Evolutionary conservation across 2,113 vertebrate genomes (phyloP).

Genomic region (Cebus imitator): DNA sequence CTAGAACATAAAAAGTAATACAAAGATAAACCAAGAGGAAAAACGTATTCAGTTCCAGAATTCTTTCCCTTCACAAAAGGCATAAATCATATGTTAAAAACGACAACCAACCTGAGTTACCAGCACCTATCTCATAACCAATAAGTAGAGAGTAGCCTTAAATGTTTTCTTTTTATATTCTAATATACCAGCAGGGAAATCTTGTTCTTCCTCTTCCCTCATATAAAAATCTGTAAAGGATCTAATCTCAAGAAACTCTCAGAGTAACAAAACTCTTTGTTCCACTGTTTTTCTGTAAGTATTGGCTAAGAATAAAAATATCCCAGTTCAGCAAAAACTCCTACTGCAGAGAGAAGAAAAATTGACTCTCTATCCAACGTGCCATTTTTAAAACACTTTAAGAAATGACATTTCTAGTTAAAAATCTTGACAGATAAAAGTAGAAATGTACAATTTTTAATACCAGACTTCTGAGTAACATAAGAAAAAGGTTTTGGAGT

Average conservation of each 20-base stretch:
- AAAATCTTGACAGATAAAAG: background rate
- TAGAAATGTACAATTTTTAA: background rate
- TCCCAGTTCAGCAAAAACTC: background rate
- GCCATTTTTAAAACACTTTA: conserved; percentile 1
- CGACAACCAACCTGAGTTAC: background rate
- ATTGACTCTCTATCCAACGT: background rate
- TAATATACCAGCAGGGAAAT: background rate
- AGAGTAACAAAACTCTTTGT: background rate
- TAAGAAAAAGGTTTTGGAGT: background rate
- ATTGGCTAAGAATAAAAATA: background rate
- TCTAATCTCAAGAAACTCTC: background rate
- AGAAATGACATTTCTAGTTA: background rate
- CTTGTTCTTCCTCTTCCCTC: background rate
- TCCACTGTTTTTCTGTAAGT: background rate
- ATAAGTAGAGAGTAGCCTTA: background rate
- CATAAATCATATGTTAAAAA: background rate
- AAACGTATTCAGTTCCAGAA: background rate
- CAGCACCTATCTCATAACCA: background rate
- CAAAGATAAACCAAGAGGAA: background rate
- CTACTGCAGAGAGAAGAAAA: background rate
- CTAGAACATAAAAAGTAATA: background rate
- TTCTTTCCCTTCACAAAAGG: background rate
- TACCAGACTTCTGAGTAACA: background rate
- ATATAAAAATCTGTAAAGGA: background rate
- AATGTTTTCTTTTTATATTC: background rate